A percentile compares a stretch with the other conserved stretches of the same genome.
Conservation (phyloP, 2,797 vertebrate genomes). For the Danio kyathit region DNA sequence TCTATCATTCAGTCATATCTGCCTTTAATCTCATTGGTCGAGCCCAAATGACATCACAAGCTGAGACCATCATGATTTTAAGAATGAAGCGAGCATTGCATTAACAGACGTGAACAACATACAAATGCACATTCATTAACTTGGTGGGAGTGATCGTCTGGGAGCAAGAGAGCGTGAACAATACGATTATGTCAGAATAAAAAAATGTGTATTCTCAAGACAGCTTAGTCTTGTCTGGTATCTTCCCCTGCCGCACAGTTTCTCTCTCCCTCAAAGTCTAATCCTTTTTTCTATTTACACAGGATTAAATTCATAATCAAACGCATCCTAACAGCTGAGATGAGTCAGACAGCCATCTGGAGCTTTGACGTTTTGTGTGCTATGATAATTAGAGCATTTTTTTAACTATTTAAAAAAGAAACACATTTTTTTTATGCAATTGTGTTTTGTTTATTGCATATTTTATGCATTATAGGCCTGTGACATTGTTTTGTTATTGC, state of each 20-base stretch:
- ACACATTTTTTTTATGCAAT: neutral
- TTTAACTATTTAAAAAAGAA: constrained; percentile 14
- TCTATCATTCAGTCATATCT: constrained; percentile 1
- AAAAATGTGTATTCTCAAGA: constrained; percentile 27
- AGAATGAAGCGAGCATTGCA: neutral
- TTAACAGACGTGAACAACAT: constrained; percentile 1
- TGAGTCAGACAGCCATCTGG: constrained; percentile 27
- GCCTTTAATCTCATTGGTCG: neutral
- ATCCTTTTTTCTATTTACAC: constrained; percentile 44
- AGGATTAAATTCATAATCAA: constrained; percentile 42
- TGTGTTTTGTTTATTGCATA: neutral
- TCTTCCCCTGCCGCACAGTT: neutral
- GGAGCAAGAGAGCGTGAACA: constrained; percentile 14
- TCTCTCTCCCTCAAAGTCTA: constrained; percentile 21
- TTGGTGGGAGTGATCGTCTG: constrained; percentile 8
- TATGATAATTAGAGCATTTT: constrained; percentile 20
- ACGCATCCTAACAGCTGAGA: constrained; percentile 29
- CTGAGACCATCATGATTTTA: neutral
- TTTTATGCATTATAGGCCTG: neutral
- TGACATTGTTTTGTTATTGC: neutral
- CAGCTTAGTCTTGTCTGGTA: constrained; percentile 28
- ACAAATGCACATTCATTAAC: constrained; percentile 2
- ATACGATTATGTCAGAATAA: constrained; percentile 35
- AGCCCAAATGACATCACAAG: constrained; percentile 10
- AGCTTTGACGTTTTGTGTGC: constrained; percentile 29